phyloP scores from a whole-genome alignment of 2,888 invertebrate species.

The Tipula helvola region DNA sequence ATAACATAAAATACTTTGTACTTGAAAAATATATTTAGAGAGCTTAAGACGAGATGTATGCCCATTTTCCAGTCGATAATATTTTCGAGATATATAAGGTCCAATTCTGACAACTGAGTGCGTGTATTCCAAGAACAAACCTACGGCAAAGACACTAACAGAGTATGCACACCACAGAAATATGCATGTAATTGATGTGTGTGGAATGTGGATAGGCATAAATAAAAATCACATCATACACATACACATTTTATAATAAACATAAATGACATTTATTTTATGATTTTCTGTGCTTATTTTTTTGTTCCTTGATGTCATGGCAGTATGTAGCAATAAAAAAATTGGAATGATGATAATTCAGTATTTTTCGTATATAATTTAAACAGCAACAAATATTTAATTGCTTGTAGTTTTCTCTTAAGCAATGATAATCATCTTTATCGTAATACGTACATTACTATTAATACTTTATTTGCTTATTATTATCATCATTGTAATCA shows the following conservation, averaged over 20 bases:
- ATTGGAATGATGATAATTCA: background rate
- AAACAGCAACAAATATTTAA: background rate
- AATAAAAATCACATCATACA: background rate
- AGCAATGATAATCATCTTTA: background rate
- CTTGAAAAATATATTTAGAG: no score
- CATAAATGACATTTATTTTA: background rate
- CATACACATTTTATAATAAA: background rate
- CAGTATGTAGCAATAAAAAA: background rate
- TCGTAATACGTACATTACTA: background rate
- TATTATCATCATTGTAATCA: background rate
- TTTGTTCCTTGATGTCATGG: background rate
- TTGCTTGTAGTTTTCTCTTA: background rate
- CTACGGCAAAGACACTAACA: background rate
- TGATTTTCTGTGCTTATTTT: background rate
- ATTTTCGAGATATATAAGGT: no score
- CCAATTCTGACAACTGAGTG: no score
- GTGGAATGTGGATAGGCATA: background rate
- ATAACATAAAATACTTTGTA: background rate
- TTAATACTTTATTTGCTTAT: background rate
- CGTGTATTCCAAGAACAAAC: no score
- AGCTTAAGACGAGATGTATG: background rate
- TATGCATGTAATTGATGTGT: no score
- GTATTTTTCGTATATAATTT: background rate
- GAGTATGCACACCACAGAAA: background rate
- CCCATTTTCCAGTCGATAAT: background rate